Base-by-base conservation (phyloP, 2,113 vertebrate species). In the Cyprinus carpio region DNA sequence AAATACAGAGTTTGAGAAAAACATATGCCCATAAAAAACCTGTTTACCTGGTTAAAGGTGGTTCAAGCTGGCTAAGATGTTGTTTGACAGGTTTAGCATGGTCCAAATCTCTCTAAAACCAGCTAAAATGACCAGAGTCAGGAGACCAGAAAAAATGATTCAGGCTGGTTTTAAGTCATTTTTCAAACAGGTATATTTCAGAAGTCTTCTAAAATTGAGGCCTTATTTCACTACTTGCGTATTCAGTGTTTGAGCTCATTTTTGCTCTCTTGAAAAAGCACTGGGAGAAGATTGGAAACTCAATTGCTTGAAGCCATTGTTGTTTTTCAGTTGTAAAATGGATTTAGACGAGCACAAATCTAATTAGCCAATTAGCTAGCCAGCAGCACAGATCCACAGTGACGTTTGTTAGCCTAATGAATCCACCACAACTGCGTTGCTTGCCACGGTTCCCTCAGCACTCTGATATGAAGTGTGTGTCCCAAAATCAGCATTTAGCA, bases 341-440 rank as follows among this genome's bases (percentile, higher is more conserved):
- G 31, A 82, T 49, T 82, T 72, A 37, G 65, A 72, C 7, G 81
- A 69, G 49, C 64, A 72, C 49, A 82, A 82, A 82, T 82, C 6
- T 82, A 82, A 82, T 82, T 56, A 69, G 65, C 49, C 81, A 72
- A 82, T 82, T 82, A 72, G 46, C 49, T 6, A 54, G 60, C 46
- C 40, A n/a, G 81, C 29, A 72, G 81, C 43, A 71, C 46, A 37
- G 27, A 69, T 72, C 46, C 65, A 25, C 65, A 16, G 16, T 82
- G 65, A 71, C 46, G 46, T 67, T 51, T n/a, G n/a, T n/a, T 37
- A 56, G 81, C 81, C 65, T 71, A 71, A 37, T 82, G 46, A 71
- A 56, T 82, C 65, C 20, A 29, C 29, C 29, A 67, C 62, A 49
- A n/a, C 79, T 20, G 25, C 40, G 12, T 51, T 31, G 40, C 23